These are phyloP conservation scores for Thalassarche chlororhynchos DNA, from an alignment of 2,113 vertebrate species.

Conservation along the genomic window DNA sequence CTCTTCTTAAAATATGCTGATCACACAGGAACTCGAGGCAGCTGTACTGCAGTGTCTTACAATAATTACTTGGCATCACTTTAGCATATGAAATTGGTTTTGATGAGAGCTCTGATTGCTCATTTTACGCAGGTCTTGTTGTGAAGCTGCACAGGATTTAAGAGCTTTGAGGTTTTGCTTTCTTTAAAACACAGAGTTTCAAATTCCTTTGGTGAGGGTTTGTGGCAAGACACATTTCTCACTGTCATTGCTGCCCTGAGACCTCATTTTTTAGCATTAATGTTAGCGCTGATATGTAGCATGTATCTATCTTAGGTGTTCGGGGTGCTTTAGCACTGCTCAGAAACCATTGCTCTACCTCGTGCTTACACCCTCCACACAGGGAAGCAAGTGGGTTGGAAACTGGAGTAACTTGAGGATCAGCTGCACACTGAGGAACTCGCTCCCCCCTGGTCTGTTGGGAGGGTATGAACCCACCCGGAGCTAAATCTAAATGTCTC, in stretches of 20 bases:
- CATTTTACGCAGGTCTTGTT: background rate
- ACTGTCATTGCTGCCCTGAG: background rate
- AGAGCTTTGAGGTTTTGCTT: background rate
- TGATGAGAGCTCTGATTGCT: background rate
- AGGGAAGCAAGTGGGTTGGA: background rate
- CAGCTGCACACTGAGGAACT: background rate
- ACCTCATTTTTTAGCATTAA: background rate
- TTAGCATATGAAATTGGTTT: background rate
- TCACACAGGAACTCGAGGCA: background rate
- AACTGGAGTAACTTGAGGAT: background rate
- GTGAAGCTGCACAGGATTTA: background rate
- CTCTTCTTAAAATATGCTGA: background rate
- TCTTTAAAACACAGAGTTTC: background rate
- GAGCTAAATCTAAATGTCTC: background rate
- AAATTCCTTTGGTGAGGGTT: background rate
- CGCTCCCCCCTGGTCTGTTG: background rate
- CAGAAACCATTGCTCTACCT: background rate
- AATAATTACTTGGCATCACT: background rate
- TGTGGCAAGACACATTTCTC: background rate
- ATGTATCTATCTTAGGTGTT: background rate
- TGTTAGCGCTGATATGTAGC: background rate
- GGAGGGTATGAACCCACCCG: background rate
- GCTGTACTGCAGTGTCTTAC: background rate
- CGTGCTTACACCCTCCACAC: fast-evolving
- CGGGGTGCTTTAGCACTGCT: background rate